Conservation (phyloP, 1,140 invertebrate genomes). For the Phocides pigmalion region DNA sequence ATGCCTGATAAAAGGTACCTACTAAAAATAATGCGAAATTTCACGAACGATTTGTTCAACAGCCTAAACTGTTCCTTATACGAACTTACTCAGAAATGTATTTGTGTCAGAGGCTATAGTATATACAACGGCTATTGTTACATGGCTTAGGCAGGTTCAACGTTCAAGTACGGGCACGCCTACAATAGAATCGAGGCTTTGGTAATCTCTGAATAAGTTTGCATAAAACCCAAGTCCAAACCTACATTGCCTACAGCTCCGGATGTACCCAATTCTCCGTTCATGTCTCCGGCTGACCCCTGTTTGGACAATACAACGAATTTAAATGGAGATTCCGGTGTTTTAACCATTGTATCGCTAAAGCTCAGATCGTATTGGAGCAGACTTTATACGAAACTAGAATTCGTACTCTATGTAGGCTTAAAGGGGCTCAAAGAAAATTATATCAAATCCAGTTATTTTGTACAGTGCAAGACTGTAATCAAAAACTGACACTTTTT, state of each 20-base stretch:
- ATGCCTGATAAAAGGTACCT: too few relatives aligned
- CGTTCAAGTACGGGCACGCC: neutral
- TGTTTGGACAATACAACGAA: constrained; percentile 44
- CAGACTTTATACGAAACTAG: neutral
- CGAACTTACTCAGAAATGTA: neutral
- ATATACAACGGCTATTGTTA: constrained; percentile 6
- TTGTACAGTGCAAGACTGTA: too few relatives aligned
- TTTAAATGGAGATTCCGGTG: constrained; percentile 44
- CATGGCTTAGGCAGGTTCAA: constrained; percentile 15
- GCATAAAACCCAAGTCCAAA: constrained; percentile 17
- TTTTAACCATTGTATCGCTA: constrained; percentile 32
- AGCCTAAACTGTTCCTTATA: neutral
- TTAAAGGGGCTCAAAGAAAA: too few relatives aligned
- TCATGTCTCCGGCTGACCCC: constrained; percentile 39
- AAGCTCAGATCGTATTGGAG: neutral
- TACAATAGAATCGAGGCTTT: constrained; percentile 13
- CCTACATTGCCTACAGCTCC: constrained; percentile 34
- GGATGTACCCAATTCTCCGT: constrained; percentile 43
- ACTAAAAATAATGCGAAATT: too few relatives aligned
- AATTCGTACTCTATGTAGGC: too few relatives aligned
- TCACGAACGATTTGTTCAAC: too few relatives aligned
- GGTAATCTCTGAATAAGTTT: constrained; percentile 27
- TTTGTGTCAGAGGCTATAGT: neutral
- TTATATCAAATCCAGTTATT: too few relatives aligned
- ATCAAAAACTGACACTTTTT: too few relatives aligned